Evolutionary conservation across 2,888 invertebrate species (phyloP).

Genomic region (Pheosia tremula): DNA sequence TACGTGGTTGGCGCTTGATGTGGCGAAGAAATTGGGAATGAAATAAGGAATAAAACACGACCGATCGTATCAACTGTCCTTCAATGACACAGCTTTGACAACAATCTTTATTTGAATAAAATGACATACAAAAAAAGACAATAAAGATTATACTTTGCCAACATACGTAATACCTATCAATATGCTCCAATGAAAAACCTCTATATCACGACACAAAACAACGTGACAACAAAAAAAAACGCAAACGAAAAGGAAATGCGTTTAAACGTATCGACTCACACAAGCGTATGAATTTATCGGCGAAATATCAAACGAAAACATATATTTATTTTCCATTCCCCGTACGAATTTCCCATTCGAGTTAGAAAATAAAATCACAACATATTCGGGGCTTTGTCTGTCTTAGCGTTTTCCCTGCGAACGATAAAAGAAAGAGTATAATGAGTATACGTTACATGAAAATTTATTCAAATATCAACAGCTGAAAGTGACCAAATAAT

Average conservation of each 20-base stretch:
- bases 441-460: constrained; percentile 15
- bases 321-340: constrained; percentile 25
- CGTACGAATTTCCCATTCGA: constrained; percentile 17
- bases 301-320: constrained; percentile 22
- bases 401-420: constrained; percentile 35
- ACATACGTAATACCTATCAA: neutral
- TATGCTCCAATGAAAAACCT: neutral
- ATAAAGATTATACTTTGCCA: too few relatives aligned
- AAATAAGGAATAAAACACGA: too few relatives aligned
- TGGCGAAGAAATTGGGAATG: too few relatives aligned
- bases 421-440: constrained; percentile 26
- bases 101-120: too few relatives aligned
- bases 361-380: constrained; percentile 36
- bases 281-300: constrained; percentile 22
- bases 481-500: too few relatives aligned
- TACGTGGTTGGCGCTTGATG: too few relatives aligned
- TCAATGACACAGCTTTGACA: too few relatives aligned
- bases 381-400: constrained; percentile 34
- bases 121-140: too few relatives aligned
- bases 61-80: too few relatives aligned
- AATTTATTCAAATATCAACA: too few relatives aligned
- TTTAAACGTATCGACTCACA: constrained; percentile 15
- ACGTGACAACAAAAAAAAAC: neutral
- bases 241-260: constrained; percentile 13
- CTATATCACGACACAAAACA: neutral